A percentile compares a stretch with the other conserved stretches of the same genome.
phyloP scores from a whole-genome alignment of 2,888 invertebrate genomes.

The Drosophila maculinotata region DNA sequence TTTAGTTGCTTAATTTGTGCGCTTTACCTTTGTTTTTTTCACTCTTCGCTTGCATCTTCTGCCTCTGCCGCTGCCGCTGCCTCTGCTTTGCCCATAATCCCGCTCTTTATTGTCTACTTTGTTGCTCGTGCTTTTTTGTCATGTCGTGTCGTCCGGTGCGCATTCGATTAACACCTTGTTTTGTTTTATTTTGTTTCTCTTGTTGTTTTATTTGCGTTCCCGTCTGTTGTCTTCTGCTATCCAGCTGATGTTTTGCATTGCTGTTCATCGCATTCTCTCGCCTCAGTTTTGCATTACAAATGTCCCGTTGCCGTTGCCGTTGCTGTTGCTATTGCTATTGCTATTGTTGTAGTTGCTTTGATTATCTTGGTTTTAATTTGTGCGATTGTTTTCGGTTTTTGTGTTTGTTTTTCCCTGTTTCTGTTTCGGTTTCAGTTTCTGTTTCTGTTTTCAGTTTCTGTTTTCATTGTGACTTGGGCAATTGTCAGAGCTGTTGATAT shows the following conservation, averaged over 20 bases:
- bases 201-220: slow-evolving; percentile 13
- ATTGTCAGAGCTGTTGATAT: slow-evolving; percentile 70
- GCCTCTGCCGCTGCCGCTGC: neutral
- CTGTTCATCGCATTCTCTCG: slow-evolving; percentile 36
- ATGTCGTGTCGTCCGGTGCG: slow-evolving; percentile 46
- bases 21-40: slow-evolving; percentile 1
- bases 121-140: slow-evolving; percentile 32
- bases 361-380: slow-evolving; percentile 80
- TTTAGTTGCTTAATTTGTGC: slow-evolving; percentile 2
- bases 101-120: slow-evolving; percentile 2
- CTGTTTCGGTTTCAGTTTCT: slow-evolving; percentile 8
- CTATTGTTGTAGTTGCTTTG: slow-evolving; percentile 22
- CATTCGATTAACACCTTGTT: slow-evolving; percentile 76
- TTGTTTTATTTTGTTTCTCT: slow-evolving; percentile 24
- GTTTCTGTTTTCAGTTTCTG: slow-evolving; percentile 29
- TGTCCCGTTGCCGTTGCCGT: slow-evolving; percentile 45
- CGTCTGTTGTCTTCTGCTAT: slow-evolving; percentile 11
- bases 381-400: slow-evolving; percentile 18
- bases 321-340: slow-evolving; percentile 14
- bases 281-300: slow-evolving; percentile 69
- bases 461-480: slow-evolving; percentile 48
- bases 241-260: slow-evolving; percentile 47
- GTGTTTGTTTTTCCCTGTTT: slow-evolving; percentile 14
- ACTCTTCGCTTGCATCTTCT: neutral
- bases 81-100: slow-evolving; percentile 2